phyloP scores from a whole-genome alignment of 2,888 invertebrate genomes.

The Sericinus montela region DNA sequence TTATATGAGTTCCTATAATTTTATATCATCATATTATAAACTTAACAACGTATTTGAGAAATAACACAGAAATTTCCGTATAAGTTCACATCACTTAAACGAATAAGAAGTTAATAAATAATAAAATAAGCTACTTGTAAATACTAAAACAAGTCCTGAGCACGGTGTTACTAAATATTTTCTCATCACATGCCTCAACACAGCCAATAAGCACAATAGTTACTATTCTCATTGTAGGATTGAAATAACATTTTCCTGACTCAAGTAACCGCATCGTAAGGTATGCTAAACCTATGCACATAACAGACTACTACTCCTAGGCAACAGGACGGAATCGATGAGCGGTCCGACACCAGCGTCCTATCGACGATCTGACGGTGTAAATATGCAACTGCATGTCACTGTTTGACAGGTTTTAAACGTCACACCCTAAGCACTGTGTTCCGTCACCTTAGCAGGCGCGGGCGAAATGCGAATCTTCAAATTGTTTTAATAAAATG shows the following conservation, averaged over 20 bases:
- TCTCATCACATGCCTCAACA: slow-evolving; percentile 78
- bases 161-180: slow-evolving; percentile 79
- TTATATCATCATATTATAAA: no score
- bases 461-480: slow-evolving; percentile 45
- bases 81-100: not conserved
- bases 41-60: not conserved
- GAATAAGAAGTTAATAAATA: not conserved
- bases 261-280: slow-evolving; percentile 76
- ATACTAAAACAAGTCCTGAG: slow-evolving; percentile 69
- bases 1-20: no score
- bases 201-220: slow-evolving; percentile 77
- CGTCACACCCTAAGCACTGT: slow-evolving; percentile 78
- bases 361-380: slow-evolving; percentile 54
- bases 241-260: slow-evolving; percentile 75
- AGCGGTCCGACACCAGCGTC: slow-evolving; percentile 45
- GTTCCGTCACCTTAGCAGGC: slow-evolving; percentile 73
- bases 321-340: slow-evolving; percentile 43
- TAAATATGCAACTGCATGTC: slow-evolving; percentile 78
- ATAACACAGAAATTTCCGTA: not conserved
- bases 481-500: not conserved
- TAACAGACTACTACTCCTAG: slow-evolving; percentile 58
- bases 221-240: slow-evolving; percentile 75
- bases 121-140: slow-evolving; percentile 60
- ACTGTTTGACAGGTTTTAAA: slow-evolving; percentile 78
- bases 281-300: slow-evolving; percentile 78